Evolutionary conservation across 1,140 invertebrate species (phyloP).

Genomic region (Monomorium pharaonis): DNA sequence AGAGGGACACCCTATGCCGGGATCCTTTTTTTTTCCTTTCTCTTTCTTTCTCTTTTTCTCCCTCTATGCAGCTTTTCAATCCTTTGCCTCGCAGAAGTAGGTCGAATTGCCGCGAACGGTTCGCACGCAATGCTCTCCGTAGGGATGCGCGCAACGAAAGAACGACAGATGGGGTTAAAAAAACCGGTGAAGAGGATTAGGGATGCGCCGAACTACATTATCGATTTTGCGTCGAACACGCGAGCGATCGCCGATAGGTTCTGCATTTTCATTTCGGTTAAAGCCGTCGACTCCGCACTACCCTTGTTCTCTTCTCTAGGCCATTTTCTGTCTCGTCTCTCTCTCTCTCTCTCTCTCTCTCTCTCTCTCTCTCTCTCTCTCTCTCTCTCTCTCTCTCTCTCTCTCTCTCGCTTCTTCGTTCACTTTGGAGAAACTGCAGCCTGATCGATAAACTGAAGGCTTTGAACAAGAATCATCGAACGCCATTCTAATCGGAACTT

Average conservation of each 20-base stretch:
- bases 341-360: not conserved
- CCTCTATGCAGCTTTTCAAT: conserved; percentile 61
- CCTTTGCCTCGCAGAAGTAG: conserved; percentile 73
- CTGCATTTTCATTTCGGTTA: conserved; percentile 82
- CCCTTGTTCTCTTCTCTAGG: conserved; percentile 35
- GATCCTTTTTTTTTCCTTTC: conserved; percentile 39
- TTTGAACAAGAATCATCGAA: conserved; percentile 25
- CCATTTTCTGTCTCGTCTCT: conserved; percentile 13
- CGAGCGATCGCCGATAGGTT: conserved; percentile 63
- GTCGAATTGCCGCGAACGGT: conserved; percentile 66
- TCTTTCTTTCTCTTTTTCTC: conserved; percentile 29
- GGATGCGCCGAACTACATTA: conserved; percentile 82
- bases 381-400: not conserved
- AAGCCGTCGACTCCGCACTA: conserved; percentile 73
- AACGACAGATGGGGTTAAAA: conserved; percentile 85
- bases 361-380: not conserved
- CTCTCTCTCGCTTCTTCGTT: not conserved
- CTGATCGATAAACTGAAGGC: conserved; percentile 42
- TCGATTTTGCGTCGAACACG: conserved; percentile 77
- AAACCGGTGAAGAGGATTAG: conserved; percentile 85
- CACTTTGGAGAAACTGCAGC: conserved; percentile 32
- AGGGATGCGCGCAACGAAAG: conserved; percentile 79
- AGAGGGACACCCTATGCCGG: conserved; percentile 54
- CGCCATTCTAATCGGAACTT: conserved; percentile 17
- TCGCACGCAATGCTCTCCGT: conserved; percentile 61